phyloP scores from a whole-genome alignment of 2,113 vertebrate species.

The Ailurus styani region DNA sequence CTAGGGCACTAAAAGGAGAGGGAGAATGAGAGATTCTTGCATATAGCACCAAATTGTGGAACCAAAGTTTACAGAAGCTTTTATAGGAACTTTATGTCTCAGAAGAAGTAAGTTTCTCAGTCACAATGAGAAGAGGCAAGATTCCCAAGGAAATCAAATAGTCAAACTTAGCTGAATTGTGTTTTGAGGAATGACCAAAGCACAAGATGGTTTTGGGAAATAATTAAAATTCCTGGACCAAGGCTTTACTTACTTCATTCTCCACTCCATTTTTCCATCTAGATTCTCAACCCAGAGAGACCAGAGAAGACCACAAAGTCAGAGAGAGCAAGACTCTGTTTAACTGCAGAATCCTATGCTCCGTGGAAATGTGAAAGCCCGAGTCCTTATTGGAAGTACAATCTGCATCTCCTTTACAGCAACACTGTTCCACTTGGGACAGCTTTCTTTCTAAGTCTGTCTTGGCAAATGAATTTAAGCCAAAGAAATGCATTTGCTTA shows the following conservation, averaged over 20 bases:
- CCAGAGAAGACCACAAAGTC: not conserved
- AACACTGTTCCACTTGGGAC: not conserved
- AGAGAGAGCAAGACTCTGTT: not conserved
- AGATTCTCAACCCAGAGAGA: not conserved
- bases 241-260: not conserved
- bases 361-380: not conserved
- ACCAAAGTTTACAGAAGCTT: not conserved
- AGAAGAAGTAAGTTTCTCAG: not conserved
- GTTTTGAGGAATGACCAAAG: not conserved
- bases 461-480: conserved; percentile 44
- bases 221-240: not conserved
- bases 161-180: not conserved
- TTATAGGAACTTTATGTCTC: not conserved
- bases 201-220: not conserved
- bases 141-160: not conserved
- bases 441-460: conserved; percentile 8
- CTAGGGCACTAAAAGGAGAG: not conserved
- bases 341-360: not conserved
- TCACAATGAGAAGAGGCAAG: not conserved
- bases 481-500: conserved; percentile 17
- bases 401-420: not conserved
- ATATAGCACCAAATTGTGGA: not conserved
- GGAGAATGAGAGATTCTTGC: not conserved
- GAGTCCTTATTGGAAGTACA: not conserved
- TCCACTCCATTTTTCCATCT: not conserved